phyloP scores from a whole-genome alignment of 2,113 vertebrate genomes.

The Felis catus region DNA sequence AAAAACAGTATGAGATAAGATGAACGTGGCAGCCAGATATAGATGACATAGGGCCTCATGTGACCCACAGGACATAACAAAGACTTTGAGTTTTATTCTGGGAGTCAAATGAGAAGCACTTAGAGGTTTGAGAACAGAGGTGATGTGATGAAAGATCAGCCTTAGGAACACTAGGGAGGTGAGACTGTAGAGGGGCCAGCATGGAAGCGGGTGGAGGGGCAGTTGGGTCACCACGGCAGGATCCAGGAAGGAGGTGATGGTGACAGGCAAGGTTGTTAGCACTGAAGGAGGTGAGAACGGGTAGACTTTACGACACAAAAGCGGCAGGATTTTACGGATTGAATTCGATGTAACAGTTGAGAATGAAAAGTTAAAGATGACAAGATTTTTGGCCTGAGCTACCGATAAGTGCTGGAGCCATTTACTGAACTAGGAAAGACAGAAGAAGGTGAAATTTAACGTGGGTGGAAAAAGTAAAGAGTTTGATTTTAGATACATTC shows the following conservation, averaged over 20 bases:
- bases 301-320: background rate
- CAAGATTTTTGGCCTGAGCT: background rate
- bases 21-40: background rate
- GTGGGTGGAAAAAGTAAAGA: background rate
- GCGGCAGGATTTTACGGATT: background rate
- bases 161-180: background rate
- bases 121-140: background rate
- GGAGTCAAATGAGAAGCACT: background rate
- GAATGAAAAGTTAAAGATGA: background rate
- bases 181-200: background rate
- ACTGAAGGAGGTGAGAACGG: background rate
- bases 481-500: background rate
- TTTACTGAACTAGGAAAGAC: background rate
- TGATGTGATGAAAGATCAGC: background rate
- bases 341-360: background rate
- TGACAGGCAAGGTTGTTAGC: background rate
- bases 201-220: background rate
- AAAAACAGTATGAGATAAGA: background rate
- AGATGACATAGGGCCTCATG: background rate
- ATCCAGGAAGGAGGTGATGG: background rate
- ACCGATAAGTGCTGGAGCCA: background rate
- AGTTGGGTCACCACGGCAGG: too few relatives aligned
- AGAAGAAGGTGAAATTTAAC: background rate
- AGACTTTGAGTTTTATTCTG: background rate
- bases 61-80: background rate